Evolutionary conservation across 2,888 invertebrate species (phyloP), one percentile per base, ranked within the genome.

Genomic region (Charanyca ferruginea): DNA sequence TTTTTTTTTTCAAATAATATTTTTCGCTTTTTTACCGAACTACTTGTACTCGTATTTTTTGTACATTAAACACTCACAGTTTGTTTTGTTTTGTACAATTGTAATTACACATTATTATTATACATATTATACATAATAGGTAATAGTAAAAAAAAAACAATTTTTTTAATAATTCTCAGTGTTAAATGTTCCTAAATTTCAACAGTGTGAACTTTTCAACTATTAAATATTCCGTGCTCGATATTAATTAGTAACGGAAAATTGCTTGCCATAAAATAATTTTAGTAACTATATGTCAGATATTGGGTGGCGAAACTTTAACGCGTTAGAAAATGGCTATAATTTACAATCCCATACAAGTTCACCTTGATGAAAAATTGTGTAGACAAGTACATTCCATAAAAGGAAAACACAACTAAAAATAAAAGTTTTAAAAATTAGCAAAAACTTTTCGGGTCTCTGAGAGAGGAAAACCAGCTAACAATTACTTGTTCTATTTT

Each of bases 171-270:
- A 93, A 92, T 91, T 94, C 94, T 94, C 94, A 94, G 90, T 95
- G 94, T 95, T 94, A 91, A 94, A 95, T 94, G 95, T 95, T 95
- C 95, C 95, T 95, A 95, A 94, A 95, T 93, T 94, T 91, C 88
- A 94, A 91, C 92, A 91, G 87, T 91, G 91, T 91, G 90, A 91
- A 90, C 89, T 90, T 91, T 91, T 91, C 87, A 85, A 90, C 84
- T 86, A 86, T 80, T 66, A 66, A 84, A 75, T 69, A 66, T 87
- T 90, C 89, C 87, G 83, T 88, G 85, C 84, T 90, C 77, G 73
- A 86, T 85, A 67, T 83, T 84, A 81, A 64, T 55, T 55, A 70
- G 51, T 65, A 54, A 81, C 83, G 83, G 87, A 87, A 87, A 86
- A 90, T 91, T 90, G 94, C 95, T 95, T 95, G 95, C 95, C 95